phyloP scores from a whole-genome alignment of 2,113 vertebrate genomes.

The Cynocephalus volans region DNA sequence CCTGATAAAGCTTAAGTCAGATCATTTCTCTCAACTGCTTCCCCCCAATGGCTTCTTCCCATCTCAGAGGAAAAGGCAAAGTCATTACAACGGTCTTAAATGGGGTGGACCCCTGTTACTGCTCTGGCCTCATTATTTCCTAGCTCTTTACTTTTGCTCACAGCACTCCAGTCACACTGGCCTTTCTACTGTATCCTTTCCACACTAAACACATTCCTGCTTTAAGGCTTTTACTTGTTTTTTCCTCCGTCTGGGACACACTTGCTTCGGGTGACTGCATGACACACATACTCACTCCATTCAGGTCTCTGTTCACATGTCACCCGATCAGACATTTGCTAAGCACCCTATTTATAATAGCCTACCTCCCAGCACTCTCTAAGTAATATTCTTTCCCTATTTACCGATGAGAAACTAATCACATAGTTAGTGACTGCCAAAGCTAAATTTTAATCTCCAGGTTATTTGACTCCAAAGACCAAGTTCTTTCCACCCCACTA shows the following conservation, averaged over 20 bases:
- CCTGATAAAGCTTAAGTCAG: not conserved
- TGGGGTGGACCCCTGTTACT: not conserved
- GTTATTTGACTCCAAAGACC: constrained; percentile 15
- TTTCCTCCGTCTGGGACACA: not conserved
- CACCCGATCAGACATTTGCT: not conserved
- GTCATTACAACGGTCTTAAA: not conserved
- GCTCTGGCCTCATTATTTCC: not conserved
- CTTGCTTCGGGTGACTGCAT: not conserved
- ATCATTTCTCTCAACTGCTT: not conserved
- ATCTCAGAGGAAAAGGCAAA: not conserved
- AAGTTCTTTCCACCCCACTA: not conserved
- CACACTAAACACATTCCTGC: not conserved
- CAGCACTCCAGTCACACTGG: not conserved
- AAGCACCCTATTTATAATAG: not conserved
- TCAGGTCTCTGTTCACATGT: not conserved
- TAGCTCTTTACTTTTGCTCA: not conserved
- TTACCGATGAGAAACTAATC: not conserved
- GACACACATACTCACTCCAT: not conserved
- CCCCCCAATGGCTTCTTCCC: not conserved
- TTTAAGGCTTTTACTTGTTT: not conserved
- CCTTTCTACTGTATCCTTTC: not conserved
- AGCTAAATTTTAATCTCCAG: constrained; percentile 27
- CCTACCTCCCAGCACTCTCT: not conserved
- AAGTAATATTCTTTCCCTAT: not conserved
- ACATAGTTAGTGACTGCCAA: not conserved